Conservation (phyloP, 2,113 vertebrate species). For the Neomonachus schauinslandi region DNA sequence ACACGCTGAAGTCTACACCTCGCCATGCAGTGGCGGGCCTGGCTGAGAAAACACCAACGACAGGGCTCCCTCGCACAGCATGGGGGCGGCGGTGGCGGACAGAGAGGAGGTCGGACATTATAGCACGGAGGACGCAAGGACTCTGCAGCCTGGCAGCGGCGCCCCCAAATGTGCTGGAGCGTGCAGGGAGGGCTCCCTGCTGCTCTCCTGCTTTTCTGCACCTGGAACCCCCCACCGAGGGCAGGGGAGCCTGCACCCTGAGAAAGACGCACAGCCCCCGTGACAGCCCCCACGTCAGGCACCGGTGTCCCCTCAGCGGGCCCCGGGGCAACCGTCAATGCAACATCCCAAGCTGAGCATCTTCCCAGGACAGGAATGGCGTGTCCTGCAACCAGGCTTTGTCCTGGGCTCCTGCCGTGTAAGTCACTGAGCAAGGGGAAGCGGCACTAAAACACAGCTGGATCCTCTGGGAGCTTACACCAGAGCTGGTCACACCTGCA, state of each 20-base stretch:
- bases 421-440: neutral
- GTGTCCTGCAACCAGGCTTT: neutral
- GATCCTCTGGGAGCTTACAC: neutral
- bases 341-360: neutral
- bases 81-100: neutral
- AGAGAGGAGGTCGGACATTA: neutral
- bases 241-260: neutral
- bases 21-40: neutral
- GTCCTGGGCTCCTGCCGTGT: neutral
- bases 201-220: neutral
- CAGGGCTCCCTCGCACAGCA: too few species aligned
- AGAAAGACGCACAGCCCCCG: neutral
- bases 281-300: accelerated
- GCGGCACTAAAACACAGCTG: neutral
- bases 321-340: neutral
- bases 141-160: neutral
- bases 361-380: neutral
- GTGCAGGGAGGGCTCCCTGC: too few species aligned
- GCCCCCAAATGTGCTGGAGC: neutral
- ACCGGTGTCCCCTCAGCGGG: accelerated
- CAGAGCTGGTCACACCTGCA: neutral
- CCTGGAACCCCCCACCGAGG: neutral
- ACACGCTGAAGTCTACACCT: neutral
- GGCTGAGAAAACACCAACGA: neutral
- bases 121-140: neutral